Evolutionary conservation across 1,140 invertebrate genomes (phyloP), one percentile per base, ranked within the genome.

Genomic region (Ceratina australensis): DNA sequence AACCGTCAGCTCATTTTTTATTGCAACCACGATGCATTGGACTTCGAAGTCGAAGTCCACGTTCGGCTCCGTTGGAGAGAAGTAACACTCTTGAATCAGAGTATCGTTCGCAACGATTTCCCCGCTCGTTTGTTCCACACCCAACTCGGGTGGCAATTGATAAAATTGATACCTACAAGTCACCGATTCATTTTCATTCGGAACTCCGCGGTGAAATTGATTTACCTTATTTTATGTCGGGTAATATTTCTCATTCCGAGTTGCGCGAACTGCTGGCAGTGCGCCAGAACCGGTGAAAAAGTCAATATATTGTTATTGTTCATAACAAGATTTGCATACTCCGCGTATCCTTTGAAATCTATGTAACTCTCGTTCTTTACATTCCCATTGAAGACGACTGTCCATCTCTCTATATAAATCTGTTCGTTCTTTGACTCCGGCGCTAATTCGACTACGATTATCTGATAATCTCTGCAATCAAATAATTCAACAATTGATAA

Each of bases 351-450:
- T 26, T 86, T 86, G 47, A 90, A 88, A 64, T 89, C 84, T 50
- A 91, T 86, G 13, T 73, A 82, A 60, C 68, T 79, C 49, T 90
- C 85, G 18, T 84, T 82, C 33, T 82, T 79, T 0, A 49, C 56
- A 47, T 84, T 84, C 13, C 86, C 87, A 61, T 91, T 90, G 12
- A 90, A 83, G 50, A 80, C 63, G 54, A 89, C 56, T 2, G 79
- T 72, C 88, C 89, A 91, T 61, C 86, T 80, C 81, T 91, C 89
- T 8, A 80, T 42, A 52, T 90, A 90, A 20, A 86, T 59, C 13
- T 82, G 78, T 64, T 88, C 78, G 0, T 75, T 64, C 3, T 81
- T 57, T 1, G 20, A 10, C 64, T 86, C 81, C 13, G 89, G 82
- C 68, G 85, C 85, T 81, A 90, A 84, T 65, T 87, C 74, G 1